These are phyloP conservation scores for Andrena chrysosceles DNA, from an alignment of 2,888 invertebrate genomes.

Conservation along the genomic window DNA sequence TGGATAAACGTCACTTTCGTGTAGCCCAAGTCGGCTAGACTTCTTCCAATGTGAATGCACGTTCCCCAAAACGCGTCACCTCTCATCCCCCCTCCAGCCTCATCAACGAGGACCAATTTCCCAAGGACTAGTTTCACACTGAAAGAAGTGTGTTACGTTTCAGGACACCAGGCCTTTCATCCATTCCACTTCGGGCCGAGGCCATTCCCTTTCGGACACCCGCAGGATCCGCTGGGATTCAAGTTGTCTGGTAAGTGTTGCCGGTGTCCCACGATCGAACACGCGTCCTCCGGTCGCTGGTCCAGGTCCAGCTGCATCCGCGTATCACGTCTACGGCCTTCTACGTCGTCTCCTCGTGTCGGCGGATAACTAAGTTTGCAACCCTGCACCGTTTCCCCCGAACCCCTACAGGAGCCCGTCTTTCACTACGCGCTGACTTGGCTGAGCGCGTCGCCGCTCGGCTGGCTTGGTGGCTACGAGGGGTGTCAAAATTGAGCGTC, in stretches of 20 bases:
- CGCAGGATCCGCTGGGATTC: constrained; percentile 93
- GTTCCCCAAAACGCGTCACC: background rate
- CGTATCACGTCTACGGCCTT: constrained; percentile 49
- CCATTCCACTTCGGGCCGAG: constrained; percentile 95
- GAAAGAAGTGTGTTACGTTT: constrained; percentile 66
- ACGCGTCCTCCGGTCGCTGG: constrained; percentile 15
- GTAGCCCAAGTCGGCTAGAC: background rate
- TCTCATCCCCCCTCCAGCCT: background rate
- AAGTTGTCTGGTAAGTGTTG: constrained; percentile 92
- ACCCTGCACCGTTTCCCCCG: constrained; percentile 55
- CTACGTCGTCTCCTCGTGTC: constrained; percentile 68
- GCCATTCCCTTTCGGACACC: constrained; percentile 88
- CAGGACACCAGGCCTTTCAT: constrained; percentile 94
- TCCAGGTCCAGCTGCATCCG: constrained; percentile 46
- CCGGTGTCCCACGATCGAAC: constrained; percentile 78
- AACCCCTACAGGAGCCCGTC: constrained; percentile 45
- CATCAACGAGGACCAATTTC: background rate
- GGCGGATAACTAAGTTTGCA: constrained; percentile 82
- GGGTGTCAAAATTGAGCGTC: constrained; percentile 84
- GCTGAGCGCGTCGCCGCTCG: constrained; percentile 10
- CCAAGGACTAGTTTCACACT: background rate
- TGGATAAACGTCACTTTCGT: background rate
- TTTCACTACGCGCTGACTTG: constrained; percentile 16
- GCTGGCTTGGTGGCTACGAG: constrained; percentile 75
- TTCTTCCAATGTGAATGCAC: background rate